Conservation (phyloP, 2,113 vertebrate species). For the Tragelaphus buxtoni region DNA sequence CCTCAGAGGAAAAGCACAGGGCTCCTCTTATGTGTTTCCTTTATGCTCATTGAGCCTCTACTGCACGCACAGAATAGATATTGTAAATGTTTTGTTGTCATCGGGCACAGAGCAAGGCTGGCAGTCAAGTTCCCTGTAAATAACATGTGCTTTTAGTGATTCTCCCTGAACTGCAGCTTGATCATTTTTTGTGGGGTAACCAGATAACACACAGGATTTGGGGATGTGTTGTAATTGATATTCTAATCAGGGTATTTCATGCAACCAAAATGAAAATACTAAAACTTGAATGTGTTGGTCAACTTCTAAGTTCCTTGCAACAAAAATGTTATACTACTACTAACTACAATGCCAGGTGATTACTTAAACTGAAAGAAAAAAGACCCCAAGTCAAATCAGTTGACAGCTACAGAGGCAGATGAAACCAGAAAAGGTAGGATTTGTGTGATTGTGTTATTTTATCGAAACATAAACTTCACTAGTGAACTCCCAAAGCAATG, state of each 20-base stretch:
- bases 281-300: background rate
- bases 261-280: conserved; percentile 6
- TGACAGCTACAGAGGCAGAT: background rate
- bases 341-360: background rate
- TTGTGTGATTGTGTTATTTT: conserved; percentile 19
- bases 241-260: conserved; percentile 18
- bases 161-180: background rate
- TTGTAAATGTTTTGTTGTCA: background rate
- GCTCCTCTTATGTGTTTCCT: background rate
- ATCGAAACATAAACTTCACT: conserved; percentile 30
- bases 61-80: background rate
- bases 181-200: background rate
- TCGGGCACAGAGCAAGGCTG: background rate
- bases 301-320: conserved; percentile 35
- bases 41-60: background rate
- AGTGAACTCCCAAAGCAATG: background rate
- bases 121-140: background rate
- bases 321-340: background rate
- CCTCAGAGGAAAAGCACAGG: background rate
- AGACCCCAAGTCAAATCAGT: background rate
- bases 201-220: background rate
- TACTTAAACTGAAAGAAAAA: conserved; percentile 1
- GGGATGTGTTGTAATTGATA: background rate
- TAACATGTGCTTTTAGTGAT: background rate
- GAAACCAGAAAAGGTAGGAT: background rate